phyloP scores from a whole-genome alignment of 2,113 vertebrate species.

The Circaetus gallicus region DNA sequence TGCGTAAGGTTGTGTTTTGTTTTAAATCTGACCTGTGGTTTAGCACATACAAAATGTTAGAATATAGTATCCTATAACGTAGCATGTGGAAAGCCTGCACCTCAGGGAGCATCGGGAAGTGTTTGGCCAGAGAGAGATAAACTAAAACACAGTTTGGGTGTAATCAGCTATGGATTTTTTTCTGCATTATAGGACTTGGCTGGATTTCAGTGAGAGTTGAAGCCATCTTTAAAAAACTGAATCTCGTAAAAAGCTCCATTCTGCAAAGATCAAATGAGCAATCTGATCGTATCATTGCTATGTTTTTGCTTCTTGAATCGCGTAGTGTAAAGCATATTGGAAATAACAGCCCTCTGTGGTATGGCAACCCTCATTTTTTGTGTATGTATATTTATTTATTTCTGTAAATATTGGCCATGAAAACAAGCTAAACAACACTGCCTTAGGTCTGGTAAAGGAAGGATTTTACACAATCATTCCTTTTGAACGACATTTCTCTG shows the following conservation, averaged over 20 bases:
- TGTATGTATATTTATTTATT: neutral
- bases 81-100: neutral
- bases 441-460: neutral
- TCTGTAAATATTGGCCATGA: neutral
- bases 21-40: neutral
- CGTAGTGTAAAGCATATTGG: neutral
- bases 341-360: neutral
- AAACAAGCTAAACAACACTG: neutral
- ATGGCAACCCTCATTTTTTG: neutral
- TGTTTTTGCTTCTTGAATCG: neutral
- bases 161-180: neutral
- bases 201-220: slow-evolving; percentile 6
- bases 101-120: rapidly evolving
- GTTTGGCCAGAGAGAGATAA: neutral
- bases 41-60: neutral
- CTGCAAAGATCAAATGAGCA: neutral
- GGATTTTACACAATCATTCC: neutral
- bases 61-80: rapidly evolving
- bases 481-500: neutral
- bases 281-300: neutral
- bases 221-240: neutral
- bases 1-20: neutral
- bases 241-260: neutral
- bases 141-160: neutral
- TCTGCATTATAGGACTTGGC: neutral